Base-by-base conservation (phyloP, 2,888 invertebrate species). In the Cephus spinipes region DNA sequence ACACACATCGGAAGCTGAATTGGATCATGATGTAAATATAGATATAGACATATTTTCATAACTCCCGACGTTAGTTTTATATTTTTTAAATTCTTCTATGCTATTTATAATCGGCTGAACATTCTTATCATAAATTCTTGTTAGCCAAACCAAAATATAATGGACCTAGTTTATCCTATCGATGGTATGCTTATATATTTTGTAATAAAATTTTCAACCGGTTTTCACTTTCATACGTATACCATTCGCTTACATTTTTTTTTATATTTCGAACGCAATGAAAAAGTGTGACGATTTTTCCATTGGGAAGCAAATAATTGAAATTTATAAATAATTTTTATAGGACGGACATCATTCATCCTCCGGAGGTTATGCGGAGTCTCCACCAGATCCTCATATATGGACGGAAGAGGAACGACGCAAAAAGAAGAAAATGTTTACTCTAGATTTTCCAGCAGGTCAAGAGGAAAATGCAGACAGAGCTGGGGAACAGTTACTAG, bases 331-430 rank as follows among this genome's bases (percentile, higher is more conserved):
- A 55, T 55, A 55, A 23, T 55, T 55, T n/a, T 15, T 1, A 3
- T 69, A 87, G 87, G 88, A 91, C 77, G 88, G 89, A 69, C 89
- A 87, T 78, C 88, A 88, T 32, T 89, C 90, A 31, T 90, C 91
- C 0, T 90, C 91, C 12, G 91, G 90, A 6, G 90, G 90, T n/a
- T 91, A 91, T 80, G 89, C 89, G 15, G 91, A 90, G 69, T 91
- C 91, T 2, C 90, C 91, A 0, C 90, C 91, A 0, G 90, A 91
- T 68, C 80, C 82, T 31, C 88, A 87, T 4, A 79, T 85, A 12
- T 95, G 96, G 94, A 92, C 94, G 73, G 94, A 95, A 79, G 96
- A 96, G 82, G 96, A 96, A 77, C 94, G 95, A 84, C 93, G 95
- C 81, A 93, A 95, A 80, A 94, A 95, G 87, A 95, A 95, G 92